Percentiles rank a stretch among this genome's conserved stretches.
These are phyloP conservation scores for Acrocephalus kingi DNA, from an alignment of 2,113 vertebrate species.

Conservation along the genomic window DNA sequence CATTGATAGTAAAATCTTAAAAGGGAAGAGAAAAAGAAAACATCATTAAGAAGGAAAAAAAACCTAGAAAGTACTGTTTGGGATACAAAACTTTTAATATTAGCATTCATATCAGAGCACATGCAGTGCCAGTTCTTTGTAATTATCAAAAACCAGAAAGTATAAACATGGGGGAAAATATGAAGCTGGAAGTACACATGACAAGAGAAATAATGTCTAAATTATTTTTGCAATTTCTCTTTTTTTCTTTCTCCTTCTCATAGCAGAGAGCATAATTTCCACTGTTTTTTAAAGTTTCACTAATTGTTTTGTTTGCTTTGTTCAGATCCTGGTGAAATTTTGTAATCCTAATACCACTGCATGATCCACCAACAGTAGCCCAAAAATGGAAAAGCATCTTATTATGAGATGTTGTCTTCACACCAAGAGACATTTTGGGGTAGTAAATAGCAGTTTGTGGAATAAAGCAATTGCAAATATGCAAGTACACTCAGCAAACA, in stretches of 20 bases:
- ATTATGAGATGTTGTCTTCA: slow-evolving; percentile 40
- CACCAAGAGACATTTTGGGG: neutral
- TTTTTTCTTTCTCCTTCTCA: neutral
- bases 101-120: neutral
- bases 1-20: neutral
- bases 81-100: slow-evolving; percentile 12
- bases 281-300: neutral
- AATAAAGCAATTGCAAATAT: slow-evolving; percentile 3
- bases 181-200: neutral
- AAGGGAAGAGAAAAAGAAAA: neutral
- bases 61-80: neutral
- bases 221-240: slow-evolving; percentile 1
- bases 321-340: slow-evolving; percentile 2
- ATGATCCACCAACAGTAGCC: neutral
- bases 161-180: neutral
- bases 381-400: slow-evolving; percentile 14
- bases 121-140: neutral
- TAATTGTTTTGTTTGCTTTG: neutral
- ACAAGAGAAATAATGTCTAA: neutral
- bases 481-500: slow-evolving; percentile 19
- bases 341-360: neutral
- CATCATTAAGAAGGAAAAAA: neutral
- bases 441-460: slow-evolving; percentile 31
- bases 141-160: slow-evolving; percentile 24
- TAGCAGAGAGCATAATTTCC: neutral